phyloP scores from a whole-genome alignment of 2,888 invertebrate species.

The Pharmacophagus antenor region DNA sequence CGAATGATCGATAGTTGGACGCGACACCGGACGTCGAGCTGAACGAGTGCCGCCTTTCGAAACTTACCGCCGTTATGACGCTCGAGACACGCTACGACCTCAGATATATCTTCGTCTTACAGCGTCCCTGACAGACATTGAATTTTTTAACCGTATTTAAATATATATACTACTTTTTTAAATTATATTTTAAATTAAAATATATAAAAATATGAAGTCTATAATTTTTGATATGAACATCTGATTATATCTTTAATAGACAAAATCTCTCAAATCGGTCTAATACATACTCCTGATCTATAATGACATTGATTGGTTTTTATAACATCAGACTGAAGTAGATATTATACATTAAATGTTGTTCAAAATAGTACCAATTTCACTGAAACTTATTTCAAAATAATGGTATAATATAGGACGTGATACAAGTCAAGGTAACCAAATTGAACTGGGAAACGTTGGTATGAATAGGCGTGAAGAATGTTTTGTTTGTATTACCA shows the following conservation, averaged over 20 bases:
- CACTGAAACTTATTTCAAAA: slow-evolving; percentile 3
- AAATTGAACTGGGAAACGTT: slow-evolving; percentile 53
- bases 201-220: slow-evolving; percentile 5
- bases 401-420: slow-evolving; percentile 26
- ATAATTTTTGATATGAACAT: slow-evolving; percentile 17
- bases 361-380: too few species aligned
- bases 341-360: slow-evolving; percentile 1
- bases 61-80: slow-evolving; percentile 56
- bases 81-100: slow-evolving; percentile 49
- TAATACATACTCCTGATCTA: slow-evolving; percentile 27
- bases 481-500: slow-evolving; percentile 68
- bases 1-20: slow-evolving; percentile 81
- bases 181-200: too few species aligned
- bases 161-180: too few species aligned
- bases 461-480: slow-evolving; percentile 62
- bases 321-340: slow-evolving; percentile 20
- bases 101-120: slow-evolving; percentile 53
- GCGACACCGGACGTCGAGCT: slow-evolving; percentile 75
- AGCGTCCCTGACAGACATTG: slow-evolving; percentile 53
- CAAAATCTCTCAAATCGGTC: slow-evolving; percentile 8
- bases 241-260: slow-evolving; percentile 18
- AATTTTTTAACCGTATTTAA: slow-evolving; percentile 40
- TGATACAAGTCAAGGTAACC: slow-evolving; percentile 30
- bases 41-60: slow-evolving; percentile 72
- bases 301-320: slow-evolving; percentile 33